Conservation (phyloP, 2,888 invertebrate species). For the Caenorhabditis sinica region DNA sequence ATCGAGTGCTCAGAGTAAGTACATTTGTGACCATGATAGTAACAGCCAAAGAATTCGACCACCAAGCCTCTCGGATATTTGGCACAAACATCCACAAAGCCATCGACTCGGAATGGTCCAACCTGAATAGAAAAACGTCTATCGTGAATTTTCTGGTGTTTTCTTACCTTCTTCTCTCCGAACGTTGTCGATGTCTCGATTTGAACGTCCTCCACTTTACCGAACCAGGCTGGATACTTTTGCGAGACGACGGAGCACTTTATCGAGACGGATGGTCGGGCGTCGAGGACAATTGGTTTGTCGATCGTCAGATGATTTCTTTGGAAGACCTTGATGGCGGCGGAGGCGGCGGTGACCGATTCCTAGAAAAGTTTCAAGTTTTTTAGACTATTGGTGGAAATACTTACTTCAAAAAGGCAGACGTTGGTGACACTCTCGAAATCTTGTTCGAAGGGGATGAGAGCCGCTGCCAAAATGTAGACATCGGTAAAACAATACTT, state of each 20-base stretch:
- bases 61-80: not conserved
- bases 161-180: constrained; percentile 1
- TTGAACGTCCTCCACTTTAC: not conserved
- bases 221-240: constrained; percentile 13
- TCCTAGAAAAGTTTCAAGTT: not conserved
- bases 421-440: constrained; percentile 1
- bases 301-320: not conserved
- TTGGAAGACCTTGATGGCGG: constrained; percentile 10
- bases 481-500: constrained; percentile 7
- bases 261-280: constrained; percentile 1
- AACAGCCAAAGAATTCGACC: constrained; percentile 49
- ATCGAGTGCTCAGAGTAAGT: constrained; percentile 38
- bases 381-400: not conserved
- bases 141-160: not conserved
- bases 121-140: not conserved
- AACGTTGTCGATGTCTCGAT: constrained; percentile 2
- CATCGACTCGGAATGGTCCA: not conserved
- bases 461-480: constrained; percentile 3
- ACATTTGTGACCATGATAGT: constrained; percentile 60
- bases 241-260: constrained; percentile 3
- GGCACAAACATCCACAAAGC: not conserved
- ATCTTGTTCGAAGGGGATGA: not conserved
- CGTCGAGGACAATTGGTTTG: constrained; percentile 6
- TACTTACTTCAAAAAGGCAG: constrained; percentile 1
- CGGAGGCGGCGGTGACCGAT: not conserved